These are phyloP conservation scores for Drosophila miranda DNA, from an alignment of 1,140 invertebrate genomes.

Conservation along the genomic window DNA sequence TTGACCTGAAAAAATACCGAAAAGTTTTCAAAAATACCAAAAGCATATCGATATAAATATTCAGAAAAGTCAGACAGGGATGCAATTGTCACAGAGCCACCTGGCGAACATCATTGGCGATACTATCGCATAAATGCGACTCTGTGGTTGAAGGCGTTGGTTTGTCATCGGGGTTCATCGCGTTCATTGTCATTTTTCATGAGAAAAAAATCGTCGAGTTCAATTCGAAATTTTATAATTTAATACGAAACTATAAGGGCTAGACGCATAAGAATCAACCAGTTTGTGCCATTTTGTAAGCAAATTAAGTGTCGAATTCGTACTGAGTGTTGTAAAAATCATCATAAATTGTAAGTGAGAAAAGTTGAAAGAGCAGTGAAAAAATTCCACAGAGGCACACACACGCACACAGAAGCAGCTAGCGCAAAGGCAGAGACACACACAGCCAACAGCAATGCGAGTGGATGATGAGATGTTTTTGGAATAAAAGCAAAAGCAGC, in stretches of 20 bases:
- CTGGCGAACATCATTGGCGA: not conserved
- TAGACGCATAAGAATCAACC: constrained; percentile 68
- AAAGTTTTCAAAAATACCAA: too few relatives aligned
- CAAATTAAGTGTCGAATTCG: constrained; percentile 69
- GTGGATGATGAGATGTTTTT: constrained; percentile 77
- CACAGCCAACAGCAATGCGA: constrained; percentile 53
- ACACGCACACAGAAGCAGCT: constrained; percentile 24
- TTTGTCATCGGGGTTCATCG: constrained; percentile 63
- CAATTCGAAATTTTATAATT: constrained; percentile 70
- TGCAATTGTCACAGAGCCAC: too few relatives aligned
- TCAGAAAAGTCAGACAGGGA: too few relatives aligned
- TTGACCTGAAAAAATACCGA: too few relatives aligned
- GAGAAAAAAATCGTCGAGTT: constrained; percentile 73
- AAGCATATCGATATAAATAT: too few relatives aligned
- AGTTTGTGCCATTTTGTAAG: constrained; percentile 78
- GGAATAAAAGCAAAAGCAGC: constrained; percentile 39
- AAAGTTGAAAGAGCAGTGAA: constrained; percentile 72
- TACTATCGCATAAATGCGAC: constrained; percentile 22
- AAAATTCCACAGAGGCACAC: constrained; percentile 75
- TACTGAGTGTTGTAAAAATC: constrained; percentile 66
- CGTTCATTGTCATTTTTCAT: constrained; percentile 75
- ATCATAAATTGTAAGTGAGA: constrained; percentile 69
- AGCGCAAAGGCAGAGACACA: constrained; percentile 49
- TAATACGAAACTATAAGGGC: constrained; percentile 65
- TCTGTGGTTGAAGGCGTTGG: constrained; percentile 69